A percentile compares a stretch with the other conserved stretches of the same genome.
phyloP scores from a whole-genome alignment of 2,888 invertebrate species.

The Morinoia aosen region DNA sequence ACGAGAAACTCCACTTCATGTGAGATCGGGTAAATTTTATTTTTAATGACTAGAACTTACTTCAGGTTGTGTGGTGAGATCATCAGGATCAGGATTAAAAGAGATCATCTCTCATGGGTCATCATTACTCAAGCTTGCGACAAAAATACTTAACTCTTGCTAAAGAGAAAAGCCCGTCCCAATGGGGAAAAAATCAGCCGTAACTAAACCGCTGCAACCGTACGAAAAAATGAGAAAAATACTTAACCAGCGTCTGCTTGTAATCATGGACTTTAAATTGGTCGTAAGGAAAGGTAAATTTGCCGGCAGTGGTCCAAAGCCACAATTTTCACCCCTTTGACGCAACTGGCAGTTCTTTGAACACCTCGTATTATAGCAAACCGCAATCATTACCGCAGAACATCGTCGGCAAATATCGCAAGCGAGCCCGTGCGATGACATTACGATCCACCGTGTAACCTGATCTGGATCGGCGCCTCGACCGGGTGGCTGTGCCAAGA shows the following conservation, averaged over 20 bases:
- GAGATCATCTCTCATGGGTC: neutral
- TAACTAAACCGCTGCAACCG: conserved; percentile 49
- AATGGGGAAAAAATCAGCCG: conserved; percentile 33
- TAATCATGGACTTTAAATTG: conserved; percentile 44
- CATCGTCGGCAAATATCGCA: neutral
- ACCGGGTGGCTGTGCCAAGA: neutral
- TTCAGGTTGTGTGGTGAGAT: neutral
- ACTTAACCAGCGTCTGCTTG: conserved; percentile 39
- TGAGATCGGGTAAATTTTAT: neutral
- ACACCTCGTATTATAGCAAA: conserved; percentile 27
- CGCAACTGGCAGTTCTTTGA: neutral
- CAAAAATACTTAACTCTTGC: conserved; percentile 39
- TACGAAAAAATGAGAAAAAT: conserved; percentile 42
- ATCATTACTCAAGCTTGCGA: conserved; percentile 45
- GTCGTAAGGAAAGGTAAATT: neutral
- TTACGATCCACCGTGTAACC: neutral
- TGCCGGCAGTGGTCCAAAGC: conserved; percentile 18
- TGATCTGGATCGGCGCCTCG: neutral
- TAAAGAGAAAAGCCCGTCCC: conserved; percentile 45
- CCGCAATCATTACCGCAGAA: conserved; percentile 14
- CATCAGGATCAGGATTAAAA: conserved; percentile 31
- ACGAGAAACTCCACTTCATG: neutral
- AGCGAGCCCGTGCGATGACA: neutral
- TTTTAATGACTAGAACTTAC: neutral
- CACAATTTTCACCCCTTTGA: conserved; percentile 7